A percentile compares a stretch with the other conserved stretches of the same genome.
These are phyloP conservation scores for Tholera decimalis DNA, from an alignment of 2,888 invertebrate species.

Conservation along the genomic window DNA sequence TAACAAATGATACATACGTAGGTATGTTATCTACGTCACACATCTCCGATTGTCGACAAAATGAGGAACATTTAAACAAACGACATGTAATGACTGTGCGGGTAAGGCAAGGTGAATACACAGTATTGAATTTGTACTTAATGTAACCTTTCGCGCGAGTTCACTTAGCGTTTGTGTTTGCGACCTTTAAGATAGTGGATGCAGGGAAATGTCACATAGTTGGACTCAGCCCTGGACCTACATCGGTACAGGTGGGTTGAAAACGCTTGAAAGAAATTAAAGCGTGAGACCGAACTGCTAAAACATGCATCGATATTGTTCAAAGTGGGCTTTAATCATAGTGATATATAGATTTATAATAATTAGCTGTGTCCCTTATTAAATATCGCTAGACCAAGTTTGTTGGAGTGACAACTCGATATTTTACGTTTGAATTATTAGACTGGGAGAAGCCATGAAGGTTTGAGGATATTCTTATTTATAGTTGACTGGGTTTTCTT, in stretches of 20 bases:
- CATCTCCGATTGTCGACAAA: constrained; percentile 66
- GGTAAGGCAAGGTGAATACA: constrained; percentile 67
- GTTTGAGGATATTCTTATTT: not conserved
- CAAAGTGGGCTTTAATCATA: constrained; percentile 9
- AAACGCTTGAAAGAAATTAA: constrained; percentile 56
- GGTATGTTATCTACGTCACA: constrained; percentile 63
- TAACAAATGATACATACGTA: constrained; percentile 62
- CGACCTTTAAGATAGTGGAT: constrained; percentile 89
- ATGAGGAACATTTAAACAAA: constrained; percentile 70
- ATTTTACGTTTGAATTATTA: constrained; percentile 21
- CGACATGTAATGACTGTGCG: constrained; percentile 70
- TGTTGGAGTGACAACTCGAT: constrained; percentile 22
- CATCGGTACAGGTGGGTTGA: constrained; percentile 74
- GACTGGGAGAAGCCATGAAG: not conserved
- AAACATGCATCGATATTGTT: constrained; percentile 9
- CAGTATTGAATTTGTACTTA: constrained; percentile 86
- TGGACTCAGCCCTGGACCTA: constrained; percentile 87
- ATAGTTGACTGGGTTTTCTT: not conserved
- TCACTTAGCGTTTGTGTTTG: constrained; percentile 81
- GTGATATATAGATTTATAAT: constrained; percentile 19
- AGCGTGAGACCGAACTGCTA: constrained; percentile 20
- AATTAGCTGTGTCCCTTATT: constrained; percentile 28
- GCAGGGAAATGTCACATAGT: constrained; percentile 90
- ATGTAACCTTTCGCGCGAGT: constrained; percentile 82
- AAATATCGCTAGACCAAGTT: constrained; percentile 2